Percentiles rank a stretch among this genome's conserved stretches.
phyloP scores from a whole-genome alignment of 2,797 vertebrate genomes.

The Paramormyrops hopkinsi region DNA sequence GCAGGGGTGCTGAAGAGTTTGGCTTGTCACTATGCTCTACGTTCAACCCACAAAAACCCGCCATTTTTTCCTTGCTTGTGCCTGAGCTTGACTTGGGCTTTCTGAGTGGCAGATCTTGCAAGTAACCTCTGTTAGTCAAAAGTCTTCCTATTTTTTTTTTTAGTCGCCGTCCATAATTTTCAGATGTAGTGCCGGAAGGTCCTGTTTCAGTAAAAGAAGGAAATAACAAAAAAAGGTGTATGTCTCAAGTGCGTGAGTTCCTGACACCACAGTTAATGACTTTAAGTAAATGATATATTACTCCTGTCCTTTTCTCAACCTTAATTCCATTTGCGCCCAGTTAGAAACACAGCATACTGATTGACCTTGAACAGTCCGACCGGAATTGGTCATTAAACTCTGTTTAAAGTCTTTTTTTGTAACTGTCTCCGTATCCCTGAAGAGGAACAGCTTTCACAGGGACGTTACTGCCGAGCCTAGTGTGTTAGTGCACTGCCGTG shows the following conservation, averaged over 20 bases:
- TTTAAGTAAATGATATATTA: not conserved
- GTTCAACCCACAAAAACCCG: not conserved
- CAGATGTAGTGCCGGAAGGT: not conserved
- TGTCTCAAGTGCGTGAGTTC: not conserved
- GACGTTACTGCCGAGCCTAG: not conserved
- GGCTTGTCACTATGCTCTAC: not conserved
- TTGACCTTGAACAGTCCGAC: not conserved
- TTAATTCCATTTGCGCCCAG: not conserved
- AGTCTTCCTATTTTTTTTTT: not conserved
- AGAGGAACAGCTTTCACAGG: not conserved
- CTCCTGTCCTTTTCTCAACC: not conserved
- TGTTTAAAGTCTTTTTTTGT: slow-evolving; percentile 5
- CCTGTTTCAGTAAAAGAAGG: not conserved
- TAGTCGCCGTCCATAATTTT: not conserved
- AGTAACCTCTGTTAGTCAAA: not conserved
- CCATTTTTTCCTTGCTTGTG: not conserved
- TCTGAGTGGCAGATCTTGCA: not conserved
- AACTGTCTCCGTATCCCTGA: not conserved
- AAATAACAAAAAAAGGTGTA: not conserved
- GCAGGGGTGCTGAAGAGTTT: not conserved
- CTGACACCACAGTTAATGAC: not conserved
- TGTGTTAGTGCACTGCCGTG: not conserved
- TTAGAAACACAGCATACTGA: not conserved
- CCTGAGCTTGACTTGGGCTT: not conserved
- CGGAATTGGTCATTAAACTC: not conserved